Percentiles rank a stretch among this genome's conserved stretches.
Evolutionary conservation across 2,113 vertebrate species (phyloP).

Genomic region (Lonchura striata): DNA sequence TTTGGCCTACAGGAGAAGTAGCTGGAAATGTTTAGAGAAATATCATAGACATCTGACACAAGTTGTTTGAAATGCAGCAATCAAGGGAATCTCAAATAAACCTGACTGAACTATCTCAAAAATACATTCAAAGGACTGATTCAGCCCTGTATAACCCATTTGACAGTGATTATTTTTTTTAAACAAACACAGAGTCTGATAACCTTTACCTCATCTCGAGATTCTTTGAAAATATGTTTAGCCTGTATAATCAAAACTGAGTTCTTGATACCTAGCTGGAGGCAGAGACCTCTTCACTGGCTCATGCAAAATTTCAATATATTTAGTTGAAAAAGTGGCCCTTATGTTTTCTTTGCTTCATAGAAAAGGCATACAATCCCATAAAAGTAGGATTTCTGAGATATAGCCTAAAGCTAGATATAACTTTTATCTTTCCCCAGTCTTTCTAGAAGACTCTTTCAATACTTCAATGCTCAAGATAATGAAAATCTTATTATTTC

Average conservation of each 20-base stretch:
- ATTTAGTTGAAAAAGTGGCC: neutral
- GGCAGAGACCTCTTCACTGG: neutral
- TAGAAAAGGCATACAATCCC: neutral
- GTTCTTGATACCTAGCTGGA: neutral
- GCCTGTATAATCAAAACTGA: neutral
- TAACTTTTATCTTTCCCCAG: neutral
- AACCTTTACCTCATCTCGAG: neutral
- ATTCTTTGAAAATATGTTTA: neutral
- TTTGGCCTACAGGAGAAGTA: neutral
- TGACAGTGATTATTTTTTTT: neutral
- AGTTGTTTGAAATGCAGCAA: neutral
- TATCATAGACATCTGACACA: neutral
- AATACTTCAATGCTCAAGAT: neutral
- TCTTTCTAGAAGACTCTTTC: neutral
- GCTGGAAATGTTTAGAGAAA: neutral
- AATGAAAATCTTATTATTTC: neutral
- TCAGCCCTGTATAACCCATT: neutral
- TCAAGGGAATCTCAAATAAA: neutral
- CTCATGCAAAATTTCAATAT: neutral
- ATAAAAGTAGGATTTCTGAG: neutral
- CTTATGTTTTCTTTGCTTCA: neutral
- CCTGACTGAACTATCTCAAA: neutral
- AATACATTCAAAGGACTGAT: neutral
- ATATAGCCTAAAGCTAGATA: neutral
- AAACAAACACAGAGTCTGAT: neutral